Evolutionary conservation across 2,113 vertebrate species (phyloP).

Genomic region (Semicossyphus pulcher): DNA sequence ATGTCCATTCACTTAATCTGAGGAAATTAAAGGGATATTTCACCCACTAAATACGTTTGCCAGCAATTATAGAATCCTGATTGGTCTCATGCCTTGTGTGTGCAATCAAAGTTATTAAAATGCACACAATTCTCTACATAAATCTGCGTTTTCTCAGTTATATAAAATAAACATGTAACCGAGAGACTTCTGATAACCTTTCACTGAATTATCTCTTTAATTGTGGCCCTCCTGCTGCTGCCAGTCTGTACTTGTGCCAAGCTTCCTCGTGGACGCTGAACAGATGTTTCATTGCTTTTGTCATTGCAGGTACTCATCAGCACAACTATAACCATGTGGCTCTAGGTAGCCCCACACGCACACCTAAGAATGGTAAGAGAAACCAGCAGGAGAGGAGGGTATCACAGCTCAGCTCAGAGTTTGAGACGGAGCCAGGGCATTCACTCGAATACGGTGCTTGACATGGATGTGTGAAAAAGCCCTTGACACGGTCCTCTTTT

Average conservation of each 20-base stretch:
- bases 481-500: constrained; percentile 32
- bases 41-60: constrained; percentile 17
- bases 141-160: background rate
- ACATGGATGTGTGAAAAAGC: constrained; percentile 22
- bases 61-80: background rate
- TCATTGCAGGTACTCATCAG: constrained; percentile 93
- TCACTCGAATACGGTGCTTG: constrained; percentile 17
- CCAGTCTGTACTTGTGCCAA: constrained; percentile 50
- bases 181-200: too few relatives aligned
- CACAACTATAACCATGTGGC: constrained; percentile 95
- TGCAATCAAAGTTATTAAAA: background rate
- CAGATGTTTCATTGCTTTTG: constrained; percentile 79
- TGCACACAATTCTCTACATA: background rate
- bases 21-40: constrained; percentile 68
- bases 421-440: background rate
- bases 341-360: constrained; percentile 93
- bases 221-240: constrained; percentile 21
- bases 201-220: constrained; percentile 63
- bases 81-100: background rate
- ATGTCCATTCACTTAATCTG: constrained; percentile 42
- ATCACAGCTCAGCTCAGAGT: constrained; percentile 18
- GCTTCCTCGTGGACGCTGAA: constrained; percentile 66
- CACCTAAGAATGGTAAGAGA: constrained; percentile 95
- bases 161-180: too few relatives aligned
- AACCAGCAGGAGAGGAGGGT: constrained; percentile 10